Conservation (phyloP, 2,888 invertebrate genomes). For the Leptinotarsa haldemani region DNA sequence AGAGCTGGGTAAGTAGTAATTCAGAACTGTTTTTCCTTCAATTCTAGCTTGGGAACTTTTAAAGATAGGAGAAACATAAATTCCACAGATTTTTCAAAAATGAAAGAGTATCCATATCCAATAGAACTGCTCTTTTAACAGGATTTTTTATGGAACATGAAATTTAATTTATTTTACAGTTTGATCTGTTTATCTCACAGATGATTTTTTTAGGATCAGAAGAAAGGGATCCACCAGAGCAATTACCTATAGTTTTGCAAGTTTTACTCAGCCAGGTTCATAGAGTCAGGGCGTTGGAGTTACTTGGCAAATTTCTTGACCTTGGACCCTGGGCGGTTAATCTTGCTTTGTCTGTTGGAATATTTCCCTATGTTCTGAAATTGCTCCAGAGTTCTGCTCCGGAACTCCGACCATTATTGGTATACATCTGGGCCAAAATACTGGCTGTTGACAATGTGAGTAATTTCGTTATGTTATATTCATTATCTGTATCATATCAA, state of each 20-base stretch:
- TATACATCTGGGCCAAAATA: slow-evolving; percentile 99
- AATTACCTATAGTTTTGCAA: slow-evolving; percentile 97
- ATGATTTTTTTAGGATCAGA: slow-evolving; percentile 68
- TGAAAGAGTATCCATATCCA: no score
- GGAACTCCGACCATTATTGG: slow-evolving; percentile 91
- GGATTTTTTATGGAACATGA: no score
- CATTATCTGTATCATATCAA: no score
- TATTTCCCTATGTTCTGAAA: slow-evolving; percentile 98
- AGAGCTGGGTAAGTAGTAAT: slow-evolving; percentile 72
- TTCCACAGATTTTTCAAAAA: no score
- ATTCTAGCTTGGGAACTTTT: no score
- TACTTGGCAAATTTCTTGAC: slow-evolving; percentile 93
- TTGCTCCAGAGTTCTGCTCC: slow-evolving; percentile 93
- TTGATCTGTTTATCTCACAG: not conserved
- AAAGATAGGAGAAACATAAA: no score
- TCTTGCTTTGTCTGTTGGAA: slow-evolving; percentile 95
- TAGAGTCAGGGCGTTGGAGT: slow-evolving; percentile 92
- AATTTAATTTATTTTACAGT: not conserved
- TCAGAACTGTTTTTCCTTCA: no score
- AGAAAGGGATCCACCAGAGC: slow-evolving; percentile 88
- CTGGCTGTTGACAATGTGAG: slow-evolving; percentile 93
- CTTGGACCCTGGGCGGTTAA: slow-evolving; percentile 97
- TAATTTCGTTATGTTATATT: slow-evolving; percentile 44
- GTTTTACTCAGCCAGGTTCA: slow-evolving; percentile 83
- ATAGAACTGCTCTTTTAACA: no score